Evolutionary conservation across 2,888 invertebrate genomes (phyloP).

Genomic region (Eudemis profundana): DNA sequence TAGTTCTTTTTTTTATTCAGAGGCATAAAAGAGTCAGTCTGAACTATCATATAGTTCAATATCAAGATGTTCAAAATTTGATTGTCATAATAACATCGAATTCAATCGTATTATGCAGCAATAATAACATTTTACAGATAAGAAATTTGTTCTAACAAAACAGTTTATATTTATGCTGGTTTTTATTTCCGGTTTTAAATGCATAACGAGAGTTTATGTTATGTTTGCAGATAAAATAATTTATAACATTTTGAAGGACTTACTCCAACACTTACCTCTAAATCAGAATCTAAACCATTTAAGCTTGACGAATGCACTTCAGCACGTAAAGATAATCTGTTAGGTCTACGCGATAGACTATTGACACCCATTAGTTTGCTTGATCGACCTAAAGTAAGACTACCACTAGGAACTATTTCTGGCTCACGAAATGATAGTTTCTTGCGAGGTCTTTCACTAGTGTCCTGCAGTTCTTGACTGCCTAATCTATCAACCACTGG

Average conservation of each 20-base stretch:
- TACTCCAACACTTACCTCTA: constrained; percentile 78
- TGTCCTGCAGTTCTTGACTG: constrained; percentile 67
- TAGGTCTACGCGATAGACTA: constrained; percentile 69
- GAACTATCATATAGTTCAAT: too few relatives aligned
- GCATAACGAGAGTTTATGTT: too few relatives aligned
- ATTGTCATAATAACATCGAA: too few relatives aligned
- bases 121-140: too few relatives aligned
- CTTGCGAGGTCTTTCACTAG: constrained; percentile 89
- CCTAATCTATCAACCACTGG: constrained; percentile 74
- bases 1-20: too few relatives aligned
- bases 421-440: constrained; percentile 95
- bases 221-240: too few relatives aligned
- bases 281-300: constrained; percentile 85
- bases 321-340: constrained; percentile 64
- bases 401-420: constrained; percentile 85
- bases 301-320: constrained; percentile 75
- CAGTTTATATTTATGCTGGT: too few relatives aligned
- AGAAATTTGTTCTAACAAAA: too few relatives aligned
- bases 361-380: constrained; percentile 78
- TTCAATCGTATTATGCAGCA: too few relatives aligned
- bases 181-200: too few relatives aligned
- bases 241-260: background rate
- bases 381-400: constrained; percentile 71
- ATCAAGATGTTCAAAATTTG: too few relatives aligned
- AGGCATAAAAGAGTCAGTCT: too few relatives aligned